These are phyloP conservation scores for Lacerta viridis DNA, from an alignment of 2,797 vertebrate genomes.

Conservation along the genomic window DNA sequence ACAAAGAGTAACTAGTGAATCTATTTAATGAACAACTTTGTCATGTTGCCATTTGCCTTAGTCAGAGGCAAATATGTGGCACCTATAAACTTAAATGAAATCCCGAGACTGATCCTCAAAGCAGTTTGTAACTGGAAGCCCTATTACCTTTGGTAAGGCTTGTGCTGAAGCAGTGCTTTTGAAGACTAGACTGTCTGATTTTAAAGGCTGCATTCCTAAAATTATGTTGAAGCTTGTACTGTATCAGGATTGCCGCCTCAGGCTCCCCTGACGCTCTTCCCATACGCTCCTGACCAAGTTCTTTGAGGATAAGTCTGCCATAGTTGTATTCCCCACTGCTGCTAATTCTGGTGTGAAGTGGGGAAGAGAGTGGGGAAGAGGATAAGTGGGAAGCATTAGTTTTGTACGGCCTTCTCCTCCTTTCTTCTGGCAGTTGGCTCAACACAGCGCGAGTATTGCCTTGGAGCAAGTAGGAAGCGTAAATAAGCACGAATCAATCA, in stretches of 20 bases:
- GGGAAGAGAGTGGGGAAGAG: background rate
- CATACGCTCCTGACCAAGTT: background rate
- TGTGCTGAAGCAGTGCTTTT: conserved; percentile 16
- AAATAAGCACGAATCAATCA: conserved; percentile 31
- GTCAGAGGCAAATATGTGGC: conserved; percentile 57
- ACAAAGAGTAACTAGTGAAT: conserved; percentile 67
- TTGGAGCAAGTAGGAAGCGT: conserved; percentile 48
- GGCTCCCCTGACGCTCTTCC: background rate
- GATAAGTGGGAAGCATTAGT: background rate
- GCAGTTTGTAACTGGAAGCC: background rate
- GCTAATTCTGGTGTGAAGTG: background rate
- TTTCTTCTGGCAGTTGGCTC: conserved; percentile 25
- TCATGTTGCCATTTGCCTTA: conserved; percentile 72
- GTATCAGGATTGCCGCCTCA: conserved; percentile 25
- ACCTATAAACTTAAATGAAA: conserved; percentile 18
- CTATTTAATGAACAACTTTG: conserved; percentile 70
- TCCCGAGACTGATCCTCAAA: background rate
- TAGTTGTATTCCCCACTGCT: conserved; percentile 12
- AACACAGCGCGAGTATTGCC: conserved; percentile 16
- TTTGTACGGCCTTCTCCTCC: background rate
- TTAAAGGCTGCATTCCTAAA: conserved; percentile 36
- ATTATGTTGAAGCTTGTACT: conserved; percentile 44
- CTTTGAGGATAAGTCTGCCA: conserved; percentile 12
- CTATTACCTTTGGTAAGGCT: background rate
- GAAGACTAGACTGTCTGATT: conserved; percentile 25